Evolutionary conservation across 2,113 vertebrate genomes (phyloP).

Genomic region (Rhombomys opimus): DNA sequence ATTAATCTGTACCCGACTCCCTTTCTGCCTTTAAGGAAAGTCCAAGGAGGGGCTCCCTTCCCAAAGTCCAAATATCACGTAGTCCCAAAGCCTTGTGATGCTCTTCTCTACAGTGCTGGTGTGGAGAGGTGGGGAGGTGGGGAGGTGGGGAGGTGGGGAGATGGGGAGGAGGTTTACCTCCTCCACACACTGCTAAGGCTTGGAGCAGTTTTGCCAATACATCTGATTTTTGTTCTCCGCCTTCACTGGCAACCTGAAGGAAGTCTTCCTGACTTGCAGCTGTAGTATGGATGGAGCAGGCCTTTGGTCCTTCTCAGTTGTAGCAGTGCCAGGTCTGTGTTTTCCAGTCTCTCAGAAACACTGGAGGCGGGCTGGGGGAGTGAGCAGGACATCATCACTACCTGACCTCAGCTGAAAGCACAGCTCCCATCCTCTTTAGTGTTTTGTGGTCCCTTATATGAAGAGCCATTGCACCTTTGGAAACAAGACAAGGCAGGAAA

Average conservation of each 20-base stretch:
- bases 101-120: fast-evolving
- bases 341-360: neutral
- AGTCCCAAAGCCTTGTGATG: neutral
- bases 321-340: neutral
- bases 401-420: neutral
- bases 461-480: neutral
- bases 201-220: neutral
- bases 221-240: neutral
- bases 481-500: neutral
- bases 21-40: neutral
- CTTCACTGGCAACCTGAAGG: neutral
- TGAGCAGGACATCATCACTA: neutral
- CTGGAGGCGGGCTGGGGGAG: neutral
- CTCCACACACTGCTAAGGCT: neutral
- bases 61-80: neutral
- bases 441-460: neutral
- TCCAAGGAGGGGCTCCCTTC: neutral
- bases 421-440: neutral
- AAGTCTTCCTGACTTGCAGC: neutral
- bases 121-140: neutral
- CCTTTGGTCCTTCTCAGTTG: neutral
- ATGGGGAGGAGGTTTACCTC: neutral
- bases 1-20: neutral
- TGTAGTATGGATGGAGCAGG: neutral
- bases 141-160: no score